Percentiles rank a stretch among this genome's conserved stretches.
phyloP scores from a whole-genome alignment of 2,888 invertebrate genomes.

The Drosophila neoperkinsi region DNA sequence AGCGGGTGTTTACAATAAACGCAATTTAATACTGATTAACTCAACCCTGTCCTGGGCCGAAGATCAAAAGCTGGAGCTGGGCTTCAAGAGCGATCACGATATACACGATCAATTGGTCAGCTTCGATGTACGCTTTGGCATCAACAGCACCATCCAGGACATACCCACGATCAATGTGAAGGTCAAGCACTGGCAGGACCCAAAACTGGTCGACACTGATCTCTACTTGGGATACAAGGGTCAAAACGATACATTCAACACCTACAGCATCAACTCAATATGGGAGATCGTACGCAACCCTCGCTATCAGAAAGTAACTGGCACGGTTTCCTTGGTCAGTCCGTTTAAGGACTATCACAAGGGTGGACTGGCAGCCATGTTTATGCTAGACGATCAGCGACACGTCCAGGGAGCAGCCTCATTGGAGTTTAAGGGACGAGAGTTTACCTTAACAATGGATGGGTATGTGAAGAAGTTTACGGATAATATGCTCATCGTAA shows the following conservation, averaged over 20 bases:
- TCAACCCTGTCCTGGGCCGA: conserved; percentile 88
- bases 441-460: conserved; percentile 88
- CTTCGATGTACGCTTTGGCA: conserved; percentile 86
- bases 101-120: conserved; percentile 84
- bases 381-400: conserved; percentile 88
- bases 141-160: conserved; percentile 87
- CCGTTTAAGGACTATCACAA: conserved; percentile 90
- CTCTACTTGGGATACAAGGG: conserved; percentile 86
- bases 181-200: conserved; percentile 86
- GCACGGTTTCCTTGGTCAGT: conserved; percentile 87
- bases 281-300: conserved; percentile 88
- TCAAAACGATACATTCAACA: conserved; percentile 85
- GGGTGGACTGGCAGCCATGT: conserved; percentile 89
- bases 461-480: conserved; percentile 90
- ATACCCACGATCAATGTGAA: conserved; percentile 87
- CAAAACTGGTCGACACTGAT: conserved; percentile 86
- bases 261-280: conserved; percentile 89
- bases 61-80: conserved; percentile 87
- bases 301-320: conserved; percentile 87
- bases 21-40: conserved; percentile 86
- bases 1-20: conserved; percentile 85
- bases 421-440: conserved; percentile 89
- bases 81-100: conserved; percentile 86
- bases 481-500: conserved; percentile 91
- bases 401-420: conserved; percentile 90